Conservation (phyloP, 2,113 vertebrate species). For the Aepyceros melampus region DNA sequence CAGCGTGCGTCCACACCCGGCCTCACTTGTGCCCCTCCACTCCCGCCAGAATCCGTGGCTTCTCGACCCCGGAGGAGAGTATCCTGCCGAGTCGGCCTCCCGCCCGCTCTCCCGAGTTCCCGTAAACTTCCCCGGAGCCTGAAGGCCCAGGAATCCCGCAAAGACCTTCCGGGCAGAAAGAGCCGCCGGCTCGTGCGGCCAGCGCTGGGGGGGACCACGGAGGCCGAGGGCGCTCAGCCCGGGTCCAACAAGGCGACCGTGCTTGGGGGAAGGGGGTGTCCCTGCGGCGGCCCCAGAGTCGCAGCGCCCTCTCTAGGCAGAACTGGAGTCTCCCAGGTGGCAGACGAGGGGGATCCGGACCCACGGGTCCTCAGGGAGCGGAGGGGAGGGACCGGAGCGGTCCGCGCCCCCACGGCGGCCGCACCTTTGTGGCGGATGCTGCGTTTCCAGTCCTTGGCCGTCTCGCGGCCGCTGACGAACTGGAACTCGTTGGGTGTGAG, state of each 20-base stretch:
- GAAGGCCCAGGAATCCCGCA: neutral
- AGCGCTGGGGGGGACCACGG: neutral
- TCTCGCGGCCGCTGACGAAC: slow-evolving; percentile 98
- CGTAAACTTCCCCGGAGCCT: neutral
- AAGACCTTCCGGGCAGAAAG: neutral
- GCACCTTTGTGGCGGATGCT: slow-evolving; percentile 98
- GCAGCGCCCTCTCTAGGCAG: slow-evolving; percentile 57
- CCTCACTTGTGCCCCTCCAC: neutral
- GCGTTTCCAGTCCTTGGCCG: slow-evolving; percentile 98
- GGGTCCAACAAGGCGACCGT: neutral
- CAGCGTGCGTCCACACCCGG: neutral
- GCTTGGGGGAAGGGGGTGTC: neutral
- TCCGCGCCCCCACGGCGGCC: neutral
- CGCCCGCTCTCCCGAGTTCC: neutral
- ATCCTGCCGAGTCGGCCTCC: neutral
- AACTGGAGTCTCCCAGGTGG: neutral
- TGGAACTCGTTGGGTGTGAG: slow-evolving; percentile 99
- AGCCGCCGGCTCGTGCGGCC: neutral
- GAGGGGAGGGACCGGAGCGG: neutral
- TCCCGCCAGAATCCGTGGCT: neutral
- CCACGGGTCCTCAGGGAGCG: neutral
- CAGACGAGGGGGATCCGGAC: neutral
- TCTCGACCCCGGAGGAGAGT: neutral
- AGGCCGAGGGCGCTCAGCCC: neutral
- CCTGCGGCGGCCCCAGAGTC: neutral